phyloP scores from a whole-genome alignment of 1,140 invertebrate species.

The Calycopis cecrops region DNA sequence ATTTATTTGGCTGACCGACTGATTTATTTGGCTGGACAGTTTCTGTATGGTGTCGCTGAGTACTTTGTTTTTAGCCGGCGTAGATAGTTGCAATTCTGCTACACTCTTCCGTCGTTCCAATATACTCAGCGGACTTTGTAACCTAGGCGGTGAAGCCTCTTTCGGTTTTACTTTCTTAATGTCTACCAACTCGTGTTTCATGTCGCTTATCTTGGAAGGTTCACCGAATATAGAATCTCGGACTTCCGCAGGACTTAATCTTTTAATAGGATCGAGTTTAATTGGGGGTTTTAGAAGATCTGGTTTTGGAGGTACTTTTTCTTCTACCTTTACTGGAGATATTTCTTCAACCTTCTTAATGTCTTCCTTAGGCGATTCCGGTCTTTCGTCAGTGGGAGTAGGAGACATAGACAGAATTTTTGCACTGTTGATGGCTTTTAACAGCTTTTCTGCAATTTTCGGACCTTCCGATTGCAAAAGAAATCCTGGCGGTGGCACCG shows the following conservation, averaged over 20 bases:
- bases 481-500: slow-evolving; percentile 68
- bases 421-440: slow-evolving; percentile 75
- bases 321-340: slow-evolving; percentile 41
- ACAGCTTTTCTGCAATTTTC: slow-evolving; percentile 77
- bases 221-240: slow-evolving; percentile 59
- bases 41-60: slow-evolving; percentile 78
- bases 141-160: slow-evolving; percentile 44
- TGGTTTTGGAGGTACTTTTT: slow-evolving; percentile 33
- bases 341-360: slow-evolving; percentile 41
- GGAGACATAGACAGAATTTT: slow-evolving; percentile 66
- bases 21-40: slow-evolving; percentile 72
- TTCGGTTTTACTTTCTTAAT: slow-evolving; percentile 57
- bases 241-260: slow-evolving; percentile 39
- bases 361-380: slow-evolving; percentile 51
- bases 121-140: slow-evolving; percentile 55
- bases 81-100: slow-evolving; percentile 44
- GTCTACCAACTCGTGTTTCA: slow-evolving; percentile 46
- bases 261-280: slow-evolving; percentile 44
- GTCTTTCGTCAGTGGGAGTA: slow-evolving; percentile 48
- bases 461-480: slow-evolving; percentile 69
- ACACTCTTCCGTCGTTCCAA: slow-evolving; percentile 60
- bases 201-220: slow-evolving; percentile 49
- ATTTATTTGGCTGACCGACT: slow-evolving; percentile 69
- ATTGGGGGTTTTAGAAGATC: slow-evolving; percentile 42
- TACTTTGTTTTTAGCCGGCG: slow-evolving; percentile 74